Base-by-base conservation (phyloP, 2,113 vertebrate species). In the Ophiodon elongatus region DNA sequence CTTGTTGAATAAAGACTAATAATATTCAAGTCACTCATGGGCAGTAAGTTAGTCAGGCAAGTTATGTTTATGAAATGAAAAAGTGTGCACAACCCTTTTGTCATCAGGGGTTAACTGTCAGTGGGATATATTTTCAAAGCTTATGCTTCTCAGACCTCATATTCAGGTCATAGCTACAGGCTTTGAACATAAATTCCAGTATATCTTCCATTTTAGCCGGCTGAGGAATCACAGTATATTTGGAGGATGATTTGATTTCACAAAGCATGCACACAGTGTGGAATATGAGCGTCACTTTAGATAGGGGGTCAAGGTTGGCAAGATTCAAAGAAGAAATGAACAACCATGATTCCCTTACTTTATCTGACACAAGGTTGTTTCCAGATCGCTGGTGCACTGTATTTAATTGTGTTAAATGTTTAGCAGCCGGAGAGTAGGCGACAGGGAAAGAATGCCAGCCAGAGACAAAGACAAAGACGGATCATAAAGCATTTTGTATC, bases 131-230 rank as follows among this genome's bases (percentile, higher is more conserved):
- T 21, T 5, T 47, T 70, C 31, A 73, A 75, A 11, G 39, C 7
- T 9, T 27, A 23, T 66, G 62, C 54, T 47, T 60, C 69, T 85
- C 23, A 72, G 76, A 81, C 73, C 29, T 79, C 23, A 79, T 62
- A 72, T 76, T 85, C 50, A 82, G 57, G 77, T 70, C 37, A 63
- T 3, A 56, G 68, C 54, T 39, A 59, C 31, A 60, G 37, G 56
- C 71, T 76, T 45, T 54, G 25, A 75, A 73, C 27, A 54, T 60
- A 39, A 56, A 82, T 25, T 67, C 52, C 10, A 47, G 45, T 17
- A 25, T 43, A 59, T 76, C 39, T 76, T 39, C 17, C 35, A 29
- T 71, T 76, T 25, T 9, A 75, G 21, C 37, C 21, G 27, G 13
- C 25, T 3, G 33, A 65, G 50, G 39, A 31, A 59, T 59, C 39